A percentile compares a stretch with the other conserved stretches of the same genome.
Evolutionary conservation across 2,888 invertebrate species (phyloP).

Genomic region (Amiota minor): DNA sequence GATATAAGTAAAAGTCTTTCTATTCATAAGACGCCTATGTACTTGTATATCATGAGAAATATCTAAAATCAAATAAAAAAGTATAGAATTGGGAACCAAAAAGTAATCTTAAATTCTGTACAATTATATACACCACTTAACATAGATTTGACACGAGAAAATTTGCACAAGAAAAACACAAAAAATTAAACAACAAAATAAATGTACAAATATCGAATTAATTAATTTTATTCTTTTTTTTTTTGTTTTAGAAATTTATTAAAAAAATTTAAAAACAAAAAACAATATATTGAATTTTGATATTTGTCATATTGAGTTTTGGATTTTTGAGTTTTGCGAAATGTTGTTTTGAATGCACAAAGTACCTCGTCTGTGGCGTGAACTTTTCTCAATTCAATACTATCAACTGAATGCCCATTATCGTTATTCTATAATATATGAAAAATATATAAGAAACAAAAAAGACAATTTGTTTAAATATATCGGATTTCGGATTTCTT

Average conservation of each 20-base stretch:
- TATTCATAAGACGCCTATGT: too few species aligned
- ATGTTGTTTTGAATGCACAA: conserved; percentile 67
- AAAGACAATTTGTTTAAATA: conserved; percentile 58
- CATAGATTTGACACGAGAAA: conserved; percentile 49
- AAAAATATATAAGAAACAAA: conserved; percentile 65
- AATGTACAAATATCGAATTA: conserved; percentile 58
- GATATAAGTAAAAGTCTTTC: too few species aligned
- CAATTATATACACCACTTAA: conserved; percentile 67
- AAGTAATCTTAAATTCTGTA: conserved; percentile 52
- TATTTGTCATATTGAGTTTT: conserved; percentile 43
- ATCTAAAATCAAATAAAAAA: too few species aligned
- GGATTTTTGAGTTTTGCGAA: conserved; percentile 26
- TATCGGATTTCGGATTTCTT: conserved; percentile 41
- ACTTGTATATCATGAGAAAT: too few species aligned
- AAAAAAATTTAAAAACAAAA: conserved; percentile 48
- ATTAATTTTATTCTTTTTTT: conserved; percentile 33
- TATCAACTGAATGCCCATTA: conserved; percentile 74
- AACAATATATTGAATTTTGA: conserved; percentile 45
- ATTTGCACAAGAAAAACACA: conserved; percentile 38
- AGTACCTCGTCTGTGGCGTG: conserved; percentile 75
- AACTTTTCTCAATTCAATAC: conserved; percentile 74
- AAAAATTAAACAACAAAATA: conserved; percentile 34
- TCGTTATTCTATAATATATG: conserved; percentile 71
- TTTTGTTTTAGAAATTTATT: conserved; percentile 49
- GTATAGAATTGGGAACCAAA: too few species aligned